phyloP scores from a whole-genome alignment of 1,140 invertebrate genomes.

The Nebria ingens region DNA sequence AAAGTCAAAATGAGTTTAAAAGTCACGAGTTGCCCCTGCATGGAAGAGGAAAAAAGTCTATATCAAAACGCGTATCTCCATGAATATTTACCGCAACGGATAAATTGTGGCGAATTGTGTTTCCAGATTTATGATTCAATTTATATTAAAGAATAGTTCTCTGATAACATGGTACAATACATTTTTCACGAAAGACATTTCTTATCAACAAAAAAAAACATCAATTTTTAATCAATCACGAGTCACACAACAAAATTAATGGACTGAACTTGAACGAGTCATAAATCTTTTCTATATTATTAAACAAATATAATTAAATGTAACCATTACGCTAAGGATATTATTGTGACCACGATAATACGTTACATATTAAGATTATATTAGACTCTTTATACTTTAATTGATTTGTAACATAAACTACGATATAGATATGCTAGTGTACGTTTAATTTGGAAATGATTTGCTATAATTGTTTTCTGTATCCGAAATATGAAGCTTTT shows the following conservation, averaged over 20 bases:
- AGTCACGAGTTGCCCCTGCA: too few relatives aligned
- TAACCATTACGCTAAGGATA: too few relatives aligned
- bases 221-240: constrained; percentile 5
- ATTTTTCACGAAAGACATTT: constrained; percentile 7
- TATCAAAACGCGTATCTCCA: background rate
- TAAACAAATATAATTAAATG: background rate
- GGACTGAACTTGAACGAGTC: background rate
- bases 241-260: background rate
- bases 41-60: background rate
- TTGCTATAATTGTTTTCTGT: too few relatives aligned
- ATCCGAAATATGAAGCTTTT: too few relatives aligned
- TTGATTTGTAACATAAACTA: background rate
- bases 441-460: too few relatives aligned
- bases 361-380: too few relatives aligned
- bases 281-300: background rate
- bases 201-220: constrained; percentile 2
- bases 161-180: background rate
- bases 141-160: constrained; percentile 7
- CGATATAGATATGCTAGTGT: background rate
- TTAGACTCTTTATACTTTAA: too few relatives aligned
- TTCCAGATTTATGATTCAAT: background rate
- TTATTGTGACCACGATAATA: too few relatives aligned
- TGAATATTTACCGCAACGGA: background rate
- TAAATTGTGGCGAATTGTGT: background rate
- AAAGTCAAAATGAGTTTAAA: too few relatives aligned